Evolutionary conservation across 1,140 invertebrate genomes (phyloP), one percentile per base, ranked within the genome.

Genomic region (Rhynchophorus ferrugineus): DNA sequence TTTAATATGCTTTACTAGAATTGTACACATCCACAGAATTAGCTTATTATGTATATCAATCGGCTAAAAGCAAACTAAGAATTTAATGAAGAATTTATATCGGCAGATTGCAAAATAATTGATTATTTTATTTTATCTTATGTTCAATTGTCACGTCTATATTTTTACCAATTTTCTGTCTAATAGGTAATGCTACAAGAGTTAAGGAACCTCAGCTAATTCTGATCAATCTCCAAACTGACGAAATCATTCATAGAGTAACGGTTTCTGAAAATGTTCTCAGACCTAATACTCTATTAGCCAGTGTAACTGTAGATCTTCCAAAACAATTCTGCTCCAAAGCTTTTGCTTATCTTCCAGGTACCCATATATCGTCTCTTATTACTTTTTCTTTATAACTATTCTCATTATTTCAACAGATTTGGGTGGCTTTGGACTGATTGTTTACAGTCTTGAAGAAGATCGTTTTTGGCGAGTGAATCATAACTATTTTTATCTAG

Each of bases 401-500:
- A n/a, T n/a, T n/a, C n/a, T n/a, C n/a, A 8, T 33, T 33, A 20
- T 67, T 66, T 38, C 46, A 36, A 3, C 18, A 54, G 52, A 54
- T 29, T 19, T 87, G 3, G 74, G 75, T 1, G 80, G 75, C 3
- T 78, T 80, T 22, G 81, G 80, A 1, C 54, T 88, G 3, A 75
- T 86, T 3, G 84, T 89, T 1, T 89, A 83, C 59, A 78, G 75
- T 29, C 71, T 79, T 50, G 75, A 73, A 19, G 65, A 76, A 1
- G 76, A 79, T 55, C 74, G 77, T 18, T 82, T 82, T 3, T 88
- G 84, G 83, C 70, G 82, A 46, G 73, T 86, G 2, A 67, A 70
- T 19, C 84, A 89, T 56, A 84, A 85, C 57, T 88, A 79, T 63
- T 87, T 87, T 62, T 72, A 77, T 61, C 79, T 86, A 37, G 84